Evolutionary conservation across 1,140 invertebrate species (phyloP), one percentile per base, ranked within the genome.

Genomic region (Liolophura sinensis): DNA sequence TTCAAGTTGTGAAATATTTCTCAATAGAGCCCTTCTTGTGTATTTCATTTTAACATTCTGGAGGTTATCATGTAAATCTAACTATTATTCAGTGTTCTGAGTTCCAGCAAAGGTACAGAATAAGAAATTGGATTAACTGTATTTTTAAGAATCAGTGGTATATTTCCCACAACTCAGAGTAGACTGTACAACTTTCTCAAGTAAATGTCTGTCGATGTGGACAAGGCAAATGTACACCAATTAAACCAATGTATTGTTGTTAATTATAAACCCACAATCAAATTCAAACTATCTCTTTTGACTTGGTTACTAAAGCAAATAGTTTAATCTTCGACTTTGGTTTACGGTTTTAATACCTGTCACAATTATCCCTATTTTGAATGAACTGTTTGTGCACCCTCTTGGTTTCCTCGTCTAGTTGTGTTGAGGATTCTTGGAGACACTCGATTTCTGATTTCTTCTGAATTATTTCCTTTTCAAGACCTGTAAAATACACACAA

Each of bases 371-470:
- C 56, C 68, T 70, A 56, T 75, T 75, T 16, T 66, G 58, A n/a
- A 60, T 69, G n/a, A 71, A 71, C 52, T 75, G 73, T 67, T 65
- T 71, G 52, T 75, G 69, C 47, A 64, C 64, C 51, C 65, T 65
- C 27, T 72, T 73, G 7, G 68, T 72, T 47, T 75, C 70, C 24
- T 63, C 61, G 52, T 75, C 73, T 24, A 75, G 55, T 20, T 65
- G 57, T 25, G 68, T 54, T 25, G 69, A 62, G 22, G 58, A 50
- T 40, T 63, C 46, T 47, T 71, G 67, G 20, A 75, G 25, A n/a
- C 60, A 49, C 15, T 24, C 49, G 18, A 62, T 65, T 31, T 61
- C 64, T 11, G 16, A 20, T 56, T 58, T 67, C 50, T 68, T 73
- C n/a, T 65, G 60, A 9, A 62, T n/a, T 52, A 72, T 69, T 22